phyloP scores from a whole-genome alignment of 2,797 vertebrate species.

The Buphagus erythrorhynchus region DNA sequence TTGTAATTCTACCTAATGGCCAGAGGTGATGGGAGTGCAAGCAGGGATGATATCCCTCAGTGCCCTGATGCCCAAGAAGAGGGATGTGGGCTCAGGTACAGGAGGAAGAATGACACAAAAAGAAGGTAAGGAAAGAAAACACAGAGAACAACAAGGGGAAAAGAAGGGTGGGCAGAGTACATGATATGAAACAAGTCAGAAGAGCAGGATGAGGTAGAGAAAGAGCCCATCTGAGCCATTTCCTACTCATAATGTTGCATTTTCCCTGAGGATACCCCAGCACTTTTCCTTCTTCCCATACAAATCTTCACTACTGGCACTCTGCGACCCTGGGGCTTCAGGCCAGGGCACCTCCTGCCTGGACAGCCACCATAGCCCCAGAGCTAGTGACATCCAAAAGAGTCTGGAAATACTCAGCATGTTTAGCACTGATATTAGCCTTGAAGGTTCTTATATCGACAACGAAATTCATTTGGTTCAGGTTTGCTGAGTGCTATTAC shows the following conservation, averaged over 20 bases:
- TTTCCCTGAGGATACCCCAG: background rate
- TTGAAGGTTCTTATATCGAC: background rate
- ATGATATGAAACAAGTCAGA: background rate
- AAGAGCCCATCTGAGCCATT: fast-evolving
- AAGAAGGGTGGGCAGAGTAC: background rate
- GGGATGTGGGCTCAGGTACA: background rate
- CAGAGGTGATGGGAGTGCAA: background rate
- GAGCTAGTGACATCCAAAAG: background rate
- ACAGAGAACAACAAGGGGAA: fast-evolving
- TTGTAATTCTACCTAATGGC: background rate
- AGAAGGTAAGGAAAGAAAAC: background rate
- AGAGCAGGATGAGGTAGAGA: background rate
- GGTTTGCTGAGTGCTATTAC: background rate
- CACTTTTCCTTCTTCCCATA: background rate
- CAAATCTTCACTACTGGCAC: background rate
- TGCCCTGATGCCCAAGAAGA: background rate
- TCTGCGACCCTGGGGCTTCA: background rate
- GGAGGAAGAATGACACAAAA: background rate
- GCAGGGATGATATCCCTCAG: background rate
- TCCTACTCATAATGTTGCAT: background rate
- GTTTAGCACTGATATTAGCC: background rate
- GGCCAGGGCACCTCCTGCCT: background rate
- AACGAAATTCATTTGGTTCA: background rate
- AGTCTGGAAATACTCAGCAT: background rate
- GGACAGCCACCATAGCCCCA: background rate